Evolutionary conservation across 64 coral and sea anemone species (phyloP), one percentile per base, ranked within the genome.

Genomic region (Montipora capricornis): DNA sequence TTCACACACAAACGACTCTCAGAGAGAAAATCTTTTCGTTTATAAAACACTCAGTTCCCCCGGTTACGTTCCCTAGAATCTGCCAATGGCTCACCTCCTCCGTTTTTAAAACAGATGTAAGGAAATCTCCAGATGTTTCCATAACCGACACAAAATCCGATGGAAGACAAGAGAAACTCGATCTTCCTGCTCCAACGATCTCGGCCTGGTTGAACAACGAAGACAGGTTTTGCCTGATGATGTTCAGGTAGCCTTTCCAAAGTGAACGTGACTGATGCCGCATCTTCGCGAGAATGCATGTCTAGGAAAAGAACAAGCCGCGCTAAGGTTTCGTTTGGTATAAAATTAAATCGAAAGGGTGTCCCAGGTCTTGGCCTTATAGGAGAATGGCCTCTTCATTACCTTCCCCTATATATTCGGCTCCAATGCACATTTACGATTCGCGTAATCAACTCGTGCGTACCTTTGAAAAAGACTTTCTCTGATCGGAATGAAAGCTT

Each of bases 71-170:
- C 61, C 14, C 8, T 12, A 3, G 4, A 64, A 64, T 14, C 14
- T 12, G 11, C 0, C 14, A 19, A 4, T 64, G 61, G 79, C 80
- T 55, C 90, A 95, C 88, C 80, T 26, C 93, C 93, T 14, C 93
- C 93, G 78, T 95, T 95, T 48, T 86, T 85, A 22, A 95, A 95
- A 44, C 93, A 95, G 70, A 95, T 48, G 80, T 90, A 95, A 53
- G 93, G 93, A 44, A 95, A 95, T 60, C 93, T 84, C 93, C 93
- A 95, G n/a, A 95, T 73, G 80, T 95, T 95, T 53, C 93, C 93
- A 74, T 95, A 95, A 7, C 88, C 93, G 14, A 95, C 93, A 47
- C 82, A 86, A 90, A 95, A 95, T 44, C 93, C 93, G 60, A 95
- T 79, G 53, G 87, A 95, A 9, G 93, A 88, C 16, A 95, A 86